phyloP scores from a whole-genome alignment of 2,797 vertebrate species.

The Neopelma chrysocephalum region DNA sequence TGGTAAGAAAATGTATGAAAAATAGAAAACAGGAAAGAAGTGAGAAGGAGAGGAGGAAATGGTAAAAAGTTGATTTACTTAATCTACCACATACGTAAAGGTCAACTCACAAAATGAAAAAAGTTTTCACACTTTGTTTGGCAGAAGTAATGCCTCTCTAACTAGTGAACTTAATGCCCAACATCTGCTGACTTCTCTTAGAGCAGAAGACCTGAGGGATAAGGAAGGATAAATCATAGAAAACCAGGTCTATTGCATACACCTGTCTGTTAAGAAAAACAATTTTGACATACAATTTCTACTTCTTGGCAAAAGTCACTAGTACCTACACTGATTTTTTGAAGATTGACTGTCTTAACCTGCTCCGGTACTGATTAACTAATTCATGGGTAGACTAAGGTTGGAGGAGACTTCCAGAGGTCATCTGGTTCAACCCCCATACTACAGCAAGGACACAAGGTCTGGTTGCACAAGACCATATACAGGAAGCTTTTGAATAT shows the following conservation, averaged over 20 bases:
- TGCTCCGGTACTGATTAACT: not conserved
- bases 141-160: not conserved
- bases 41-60: not conserved
- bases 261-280: not conserved
- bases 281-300: not conserved
- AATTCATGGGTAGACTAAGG: not conserved
- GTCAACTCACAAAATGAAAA: not conserved
- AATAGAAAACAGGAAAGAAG: not conserved
- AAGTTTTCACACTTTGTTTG: not conserved
- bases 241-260: not conserved
- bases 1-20: not conserved
- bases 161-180: not conserved
- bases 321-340: not conserved
- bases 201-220: not conserved
- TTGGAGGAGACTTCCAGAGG: not conserved
- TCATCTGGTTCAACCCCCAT: not conserved
- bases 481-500: not conserved
- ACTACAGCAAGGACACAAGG: not conserved
- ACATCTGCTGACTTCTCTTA: not conserved
- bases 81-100: not conserved
- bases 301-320: not conserved
- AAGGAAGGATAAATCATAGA: not conserved
- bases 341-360: not conserved
- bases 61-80: not conserved
- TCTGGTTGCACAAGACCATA: rapidly evolving